phyloP scores from a whole-genome alignment of 2,888 invertebrate genomes.

The Aplocera efformata region DNA sequence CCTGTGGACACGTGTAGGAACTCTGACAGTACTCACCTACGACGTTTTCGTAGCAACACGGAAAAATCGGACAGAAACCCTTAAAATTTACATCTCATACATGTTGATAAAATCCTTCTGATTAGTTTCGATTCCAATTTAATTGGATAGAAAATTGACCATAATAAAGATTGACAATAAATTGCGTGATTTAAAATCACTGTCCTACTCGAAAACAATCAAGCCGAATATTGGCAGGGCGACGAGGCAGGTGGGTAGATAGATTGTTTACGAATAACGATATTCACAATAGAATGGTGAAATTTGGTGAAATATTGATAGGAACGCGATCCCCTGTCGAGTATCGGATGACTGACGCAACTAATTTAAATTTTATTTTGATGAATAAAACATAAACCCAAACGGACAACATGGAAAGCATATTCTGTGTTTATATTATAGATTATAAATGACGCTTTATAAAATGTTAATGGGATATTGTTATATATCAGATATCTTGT shows the following conservation, averaged over 20 bases:
- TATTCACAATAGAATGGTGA: constrained; percentile 24
- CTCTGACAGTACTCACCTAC: too few species aligned
- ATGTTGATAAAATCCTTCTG: too few species aligned
- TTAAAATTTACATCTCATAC: too few species aligned
- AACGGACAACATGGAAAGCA: constrained; percentile 10
- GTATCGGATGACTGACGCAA: constrained; percentile 17
- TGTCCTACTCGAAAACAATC: constrained; percentile 11
- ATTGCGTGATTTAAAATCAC: constrained; percentile 9
- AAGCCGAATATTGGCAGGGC: constrained; percentile 18
- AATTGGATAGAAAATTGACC: too few species aligned
- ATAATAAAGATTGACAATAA: constrained; percentile 1
- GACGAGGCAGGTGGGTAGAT: constrained; percentile 13
- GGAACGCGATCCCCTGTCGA: constrained; percentile 11
- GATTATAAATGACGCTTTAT: constrained; percentile 7
- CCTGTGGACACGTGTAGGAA: too few species aligned
- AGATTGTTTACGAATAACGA: constrained; percentile 12
- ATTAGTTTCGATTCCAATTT: too few species aligned
- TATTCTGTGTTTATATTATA: constrained; percentile 15
- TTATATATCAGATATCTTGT: neutral
- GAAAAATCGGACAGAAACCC: too few species aligned
- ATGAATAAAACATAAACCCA: constrained; percentile 31
- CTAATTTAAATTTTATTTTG: constrained; percentile 29
- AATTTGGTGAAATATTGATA: constrained; percentile 25
- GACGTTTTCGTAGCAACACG: too few species aligned
- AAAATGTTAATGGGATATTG: neutral